Evolutionary conservation across 2,113 vertebrate genomes (phyloP), one percentile per base, ranked within the genome.

Genomic region (Bambusicola thoracicus): DNA sequence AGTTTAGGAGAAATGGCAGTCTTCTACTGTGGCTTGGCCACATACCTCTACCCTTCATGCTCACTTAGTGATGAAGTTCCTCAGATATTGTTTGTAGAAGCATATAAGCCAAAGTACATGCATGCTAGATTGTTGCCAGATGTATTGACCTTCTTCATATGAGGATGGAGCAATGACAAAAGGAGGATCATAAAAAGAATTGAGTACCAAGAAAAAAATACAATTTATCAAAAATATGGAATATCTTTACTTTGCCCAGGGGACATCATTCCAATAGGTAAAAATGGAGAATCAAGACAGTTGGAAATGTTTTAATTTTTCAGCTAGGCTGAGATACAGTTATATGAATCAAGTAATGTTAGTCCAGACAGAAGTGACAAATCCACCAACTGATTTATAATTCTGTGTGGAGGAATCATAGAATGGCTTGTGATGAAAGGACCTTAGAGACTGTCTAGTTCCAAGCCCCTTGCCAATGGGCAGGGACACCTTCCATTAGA

Each of bases 21-120:
- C 32, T 25, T 62, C 19, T 1, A 12, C 21, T 48, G 46, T 48
- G 2, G 41, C 27, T 22, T 0, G 0, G 12, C 20, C 4, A 0
- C 2, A 4, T 40, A n/a, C 9, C 9, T 43, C 32, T 68, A 16
- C 16, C 79, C 11, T 32, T 44, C 32, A 51, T 67, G 40, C 1
- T 1, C 19, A 30, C 7, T 10, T n/a, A 0, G n/a, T 68, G n/a
- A n/a, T n/a, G n/a, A n/a, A n/a, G 34, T 72, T 87, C 30, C 27
- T 51, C 12, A 30, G 14, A 36, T 6, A 36, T 59, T 53, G 38
- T 27, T 65, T 49, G 5, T 44, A 22, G 61, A 65, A 63, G 18
- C 3, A 24, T 21, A 12, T 56, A 62, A 43, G 9, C 25, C 9
- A 43, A 76, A 59, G 18, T 13, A 36, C 6, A 14, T 2, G 3